A percentile compares a stretch with the other conserved stretches of the same genome.
phyloP scores from a whole-genome alignment of 2,797 vertebrate genomes.

The Peromyscus nudipes region DNA sequence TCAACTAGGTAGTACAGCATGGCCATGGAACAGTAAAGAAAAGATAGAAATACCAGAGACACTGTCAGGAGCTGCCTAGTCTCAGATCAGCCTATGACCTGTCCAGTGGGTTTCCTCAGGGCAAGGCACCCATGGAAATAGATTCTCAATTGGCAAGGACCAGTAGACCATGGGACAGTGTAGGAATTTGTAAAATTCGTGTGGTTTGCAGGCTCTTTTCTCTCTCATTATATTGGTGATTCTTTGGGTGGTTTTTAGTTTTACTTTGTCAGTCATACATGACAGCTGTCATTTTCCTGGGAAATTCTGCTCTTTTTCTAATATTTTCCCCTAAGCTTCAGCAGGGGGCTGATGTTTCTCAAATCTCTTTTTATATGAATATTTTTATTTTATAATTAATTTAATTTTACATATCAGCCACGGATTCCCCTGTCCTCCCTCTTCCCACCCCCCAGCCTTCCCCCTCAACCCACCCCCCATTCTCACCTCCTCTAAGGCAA shows the following conservation, averaged over 20 bases:
- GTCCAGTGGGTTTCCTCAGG: not conserved
- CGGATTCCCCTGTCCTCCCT: too few species aligned
- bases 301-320: not conserved
- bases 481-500: too few species aligned
- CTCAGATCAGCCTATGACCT: not conserved
- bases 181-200: not conserved
- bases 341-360: not conserved
- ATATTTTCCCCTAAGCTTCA: not conserved
- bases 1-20: not conserved
- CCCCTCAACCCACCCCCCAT: too few species aligned
- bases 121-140: not conserved
- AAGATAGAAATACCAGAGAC: not conserved
- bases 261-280: not conserved
- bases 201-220: not conserved
- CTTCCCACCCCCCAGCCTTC: too few species aligned
- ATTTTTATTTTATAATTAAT: too few species aligned
- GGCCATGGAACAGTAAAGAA: not conserved
- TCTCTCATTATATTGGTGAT: not conserved
- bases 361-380: too few species aligned
- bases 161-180: not conserved
- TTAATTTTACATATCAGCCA: too few species aligned
- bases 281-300: not conserved
- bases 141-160: not conserved
- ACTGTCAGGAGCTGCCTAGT: not conserved
- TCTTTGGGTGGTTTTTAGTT: not conserved